Evolutionary conservation across 2,888 invertebrate genomes (phyloP).

Genomic region (Parnassius orleans): DNA sequence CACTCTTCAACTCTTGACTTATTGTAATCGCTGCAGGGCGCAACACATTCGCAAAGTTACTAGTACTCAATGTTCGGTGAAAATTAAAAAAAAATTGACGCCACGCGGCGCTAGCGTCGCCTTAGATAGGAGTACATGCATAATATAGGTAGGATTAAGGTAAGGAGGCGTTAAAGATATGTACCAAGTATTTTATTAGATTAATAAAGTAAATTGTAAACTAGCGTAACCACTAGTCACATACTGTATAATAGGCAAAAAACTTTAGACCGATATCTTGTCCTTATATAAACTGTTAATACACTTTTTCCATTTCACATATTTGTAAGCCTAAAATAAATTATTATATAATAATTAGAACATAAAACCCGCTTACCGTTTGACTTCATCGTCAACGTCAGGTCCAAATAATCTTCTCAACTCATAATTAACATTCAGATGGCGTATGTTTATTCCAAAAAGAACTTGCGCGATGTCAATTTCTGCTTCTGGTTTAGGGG

Average conservation of each 20-base stretch:
- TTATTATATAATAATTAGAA: background rate
- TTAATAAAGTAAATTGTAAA: no score
- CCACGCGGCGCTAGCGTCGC: no score
- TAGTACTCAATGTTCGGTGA: background rate
- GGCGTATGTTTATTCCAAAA: slow-evolving; percentile 36
- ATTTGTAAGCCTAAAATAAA: background rate
- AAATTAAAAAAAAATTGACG: background rate
- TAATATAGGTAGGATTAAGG: no score
- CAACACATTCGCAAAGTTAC: background rate
- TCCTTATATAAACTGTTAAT: background rate
- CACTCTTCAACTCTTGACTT: no score
- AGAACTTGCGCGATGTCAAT: slow-evolving; percentile 18
- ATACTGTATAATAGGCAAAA: no score
- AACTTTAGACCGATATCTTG: no score
- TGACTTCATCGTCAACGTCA: slow-evolving; percentile 30
- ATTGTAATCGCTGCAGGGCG: no score
- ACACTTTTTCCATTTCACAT: background rate
- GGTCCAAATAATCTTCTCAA: slow-evolving; percentile 25
- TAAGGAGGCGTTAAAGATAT: no score
- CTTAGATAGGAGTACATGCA: no score
- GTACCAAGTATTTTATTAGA: no score
- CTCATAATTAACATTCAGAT: slow-evolving; percentile 46
- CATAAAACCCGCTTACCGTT: slow-evolving; percentile 23
- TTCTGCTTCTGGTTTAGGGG: background rate
- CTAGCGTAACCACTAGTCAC: no score